Conservation (phyloP, 2,113 vertebrate genomes). For the Accipiter cooperii region DNA sequence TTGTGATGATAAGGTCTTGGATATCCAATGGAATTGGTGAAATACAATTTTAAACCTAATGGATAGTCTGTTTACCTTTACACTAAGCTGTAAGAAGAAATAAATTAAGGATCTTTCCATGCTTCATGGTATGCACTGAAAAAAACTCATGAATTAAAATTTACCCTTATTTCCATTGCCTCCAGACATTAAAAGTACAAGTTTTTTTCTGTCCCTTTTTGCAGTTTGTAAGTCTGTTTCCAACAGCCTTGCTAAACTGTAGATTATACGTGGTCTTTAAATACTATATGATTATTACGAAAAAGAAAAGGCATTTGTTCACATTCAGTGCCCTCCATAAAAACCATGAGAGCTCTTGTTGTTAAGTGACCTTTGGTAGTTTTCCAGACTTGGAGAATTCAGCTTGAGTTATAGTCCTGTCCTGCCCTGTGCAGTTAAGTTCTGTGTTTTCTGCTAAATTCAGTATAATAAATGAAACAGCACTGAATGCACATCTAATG, state of each 20-base stretch:
- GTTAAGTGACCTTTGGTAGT: neutral
- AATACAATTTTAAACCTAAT: constrained; percentile 72
- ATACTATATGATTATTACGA: neutral
- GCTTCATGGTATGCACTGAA: neutral
- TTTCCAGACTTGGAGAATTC: neutral
- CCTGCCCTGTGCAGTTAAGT: neutral
- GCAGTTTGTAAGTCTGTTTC: neutral
- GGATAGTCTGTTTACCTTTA: constrained; percentile 71
- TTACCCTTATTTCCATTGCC: constrained; percentile 5
- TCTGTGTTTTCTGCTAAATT: neutral
- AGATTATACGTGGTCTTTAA: neutral
- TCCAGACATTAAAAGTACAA: neutral
- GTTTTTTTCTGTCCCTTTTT: neutral
- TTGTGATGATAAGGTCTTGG: constrained; percentile 71
- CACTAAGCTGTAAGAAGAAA: constrained; percentile 67
- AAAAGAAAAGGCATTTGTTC: neutral
- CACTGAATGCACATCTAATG: neutral
- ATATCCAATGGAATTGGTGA: constrained; percentile 66
- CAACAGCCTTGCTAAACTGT: neutral
- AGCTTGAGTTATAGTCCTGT: neutral
- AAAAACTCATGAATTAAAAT: constrained; percentile 55
- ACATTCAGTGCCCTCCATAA: neutral
- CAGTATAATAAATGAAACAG: neutral
- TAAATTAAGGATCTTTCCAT: constrained; percentile 63
- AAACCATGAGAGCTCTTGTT: neutral